Percentiles rank a stretch among this genome's conserved stretches.
These are phyloP conservation scores for Eueremaeus valkanovi DNA, from an alignment of 2,888 invertebrate genomes.

Conservation along the genomic window DNA sequence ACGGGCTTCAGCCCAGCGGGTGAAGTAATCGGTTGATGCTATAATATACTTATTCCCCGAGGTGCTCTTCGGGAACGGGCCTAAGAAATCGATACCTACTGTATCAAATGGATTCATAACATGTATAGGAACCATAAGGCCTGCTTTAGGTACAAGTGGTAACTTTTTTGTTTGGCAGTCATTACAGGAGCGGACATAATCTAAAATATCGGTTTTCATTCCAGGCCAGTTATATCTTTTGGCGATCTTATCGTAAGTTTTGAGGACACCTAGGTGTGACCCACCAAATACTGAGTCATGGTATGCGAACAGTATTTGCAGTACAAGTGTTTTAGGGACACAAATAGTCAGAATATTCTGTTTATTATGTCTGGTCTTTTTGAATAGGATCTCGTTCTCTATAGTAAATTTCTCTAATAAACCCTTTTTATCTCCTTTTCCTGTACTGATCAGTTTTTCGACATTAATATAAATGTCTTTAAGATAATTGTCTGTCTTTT, in stretches of 20 bases:
- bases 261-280: conserved; percentile 34
- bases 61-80: not conserved
- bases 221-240: conserved; percentile 33
- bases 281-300: conserved; percentile 44
- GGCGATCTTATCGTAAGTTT: conserved; percentile 26
- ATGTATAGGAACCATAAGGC: not conserved
- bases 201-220: conserved; percentile 19
- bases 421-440: too few species aligned
- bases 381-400: not conserved
- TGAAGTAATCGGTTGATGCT: conserved; percentile 41
- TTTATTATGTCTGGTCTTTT: not conserved
- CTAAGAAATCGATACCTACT: not conserved
- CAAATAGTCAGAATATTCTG: not conserved
- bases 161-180: conserved; percentile 39
- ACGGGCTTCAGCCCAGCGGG: conserved; percentile 44
- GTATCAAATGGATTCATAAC: not conserved
- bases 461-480: too few species aligned
- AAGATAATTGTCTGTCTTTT: too few species aligned
- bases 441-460: too few species aligned
- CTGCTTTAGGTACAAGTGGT: not conserved
- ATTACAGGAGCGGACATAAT: conserved; percentile 18
- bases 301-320: conserved; percentile 41
- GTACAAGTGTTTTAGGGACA: conserved; percentile 41
- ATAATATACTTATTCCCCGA: not conserved
- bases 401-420: not conserved